Evolutionary conservation across 2,113 vertebrate genomes (phyloP), one percentile per base, ranked within the genome.

Genomic region (Istiophorus platypterus): DNA sequence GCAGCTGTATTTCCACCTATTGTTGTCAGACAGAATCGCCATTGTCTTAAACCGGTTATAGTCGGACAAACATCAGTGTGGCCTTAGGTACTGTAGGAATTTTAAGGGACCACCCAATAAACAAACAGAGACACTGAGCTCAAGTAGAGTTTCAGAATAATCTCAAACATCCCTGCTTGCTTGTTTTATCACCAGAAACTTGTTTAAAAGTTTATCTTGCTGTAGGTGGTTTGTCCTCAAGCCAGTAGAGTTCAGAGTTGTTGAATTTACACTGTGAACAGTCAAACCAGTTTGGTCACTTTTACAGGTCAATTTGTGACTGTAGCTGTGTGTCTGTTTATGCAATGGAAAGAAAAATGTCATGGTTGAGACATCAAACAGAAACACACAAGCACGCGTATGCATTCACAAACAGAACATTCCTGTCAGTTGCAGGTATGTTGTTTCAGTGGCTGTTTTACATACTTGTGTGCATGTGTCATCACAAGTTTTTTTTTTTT

Each of bases 1-100:
- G 82, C 91, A 89, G 90, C 89, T 93, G 89, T 65, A 85, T 91
- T 94, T 93, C 93, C 93, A 92, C 91, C 92, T 91, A 93, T 92
- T 93, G 92, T 94, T 92, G 78, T 91, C 80, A 27, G 71, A 89
- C 87, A 90, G 84, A 92, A 93, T 93, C 67, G 74, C 90, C 88
- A 93, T 93, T 93, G 92, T 92, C 81, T 89, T 34, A 85, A 56
- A 94, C 90, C 90, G 91, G 89, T 88, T 92, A 72, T 64, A 80
- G 88, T 89, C 81, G 22, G 74, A 89, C 91, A 92, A 92, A 93
- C 90, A 92, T 65, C 68, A 85, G 80, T 63, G 86, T 29, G 84
- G 90, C 74, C 71, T 39, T 45, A 80, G 68, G 86, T 86, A 52
- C 82, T 80, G 86, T 31, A 81, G 88, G 90, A 92, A 92, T 92